phyloP scores from a whole-genome alignment of 2,113 vertebrate species.

The Callaeas wilsoni region DNA sequence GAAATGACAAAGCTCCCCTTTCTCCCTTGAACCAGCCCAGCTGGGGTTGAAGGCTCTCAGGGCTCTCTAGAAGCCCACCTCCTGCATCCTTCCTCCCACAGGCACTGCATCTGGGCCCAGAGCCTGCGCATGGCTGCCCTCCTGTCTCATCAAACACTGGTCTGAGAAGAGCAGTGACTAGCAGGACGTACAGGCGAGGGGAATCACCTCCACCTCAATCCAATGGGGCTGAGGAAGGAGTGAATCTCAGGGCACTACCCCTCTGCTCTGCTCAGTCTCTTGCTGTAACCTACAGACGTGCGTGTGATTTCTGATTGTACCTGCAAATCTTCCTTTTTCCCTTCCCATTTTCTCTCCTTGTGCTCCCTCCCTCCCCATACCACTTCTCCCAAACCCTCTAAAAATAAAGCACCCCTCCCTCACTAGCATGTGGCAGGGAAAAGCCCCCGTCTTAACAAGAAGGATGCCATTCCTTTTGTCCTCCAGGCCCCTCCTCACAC shows the following conservation, averaged over 20 bases:
- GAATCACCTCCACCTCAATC: neutral
- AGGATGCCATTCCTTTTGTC: neutral
- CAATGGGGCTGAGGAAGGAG: neutral
- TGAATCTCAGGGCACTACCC: neutral
- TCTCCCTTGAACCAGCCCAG: neutral
- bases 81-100: neutral
- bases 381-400: neutral
- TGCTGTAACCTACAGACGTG: neutral
- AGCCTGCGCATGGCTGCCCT: neutral
- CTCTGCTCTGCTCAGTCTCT: neutral
- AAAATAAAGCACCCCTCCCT: neutral
- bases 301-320: constrained; percentile 8
- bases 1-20: neutral
- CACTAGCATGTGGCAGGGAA: neutral
- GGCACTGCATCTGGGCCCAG: neutral
- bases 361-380: neutral
- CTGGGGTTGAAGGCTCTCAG: neutral
- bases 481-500: neutral
- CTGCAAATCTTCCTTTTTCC: neutral
- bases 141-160: neutral
- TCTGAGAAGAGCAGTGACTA: neutral
- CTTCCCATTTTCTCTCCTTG: neutral
- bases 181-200: accelerated
- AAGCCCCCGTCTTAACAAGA: neutral
- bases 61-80: neutral